Conservation (phyloP, 2,888 invertebrate species). For the Pandemis cinnamomeana region DNA sequence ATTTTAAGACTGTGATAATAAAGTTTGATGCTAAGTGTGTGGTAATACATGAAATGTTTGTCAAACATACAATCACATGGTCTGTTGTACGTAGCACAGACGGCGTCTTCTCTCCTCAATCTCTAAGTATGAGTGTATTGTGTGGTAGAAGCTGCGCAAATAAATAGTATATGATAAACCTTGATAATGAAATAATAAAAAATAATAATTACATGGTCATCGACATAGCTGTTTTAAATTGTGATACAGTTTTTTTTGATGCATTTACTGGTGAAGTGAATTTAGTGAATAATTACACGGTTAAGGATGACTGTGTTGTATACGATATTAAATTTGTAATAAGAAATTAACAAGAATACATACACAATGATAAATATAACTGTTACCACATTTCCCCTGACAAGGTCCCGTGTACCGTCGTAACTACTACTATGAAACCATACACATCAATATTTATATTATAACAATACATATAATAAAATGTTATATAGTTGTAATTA, state of each 20-base stretch:
- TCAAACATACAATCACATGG: constrained; percentile 74
- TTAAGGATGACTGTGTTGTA: neutral
- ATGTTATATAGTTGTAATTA: neutral
- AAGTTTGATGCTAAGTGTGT: constrained; percentile 57
- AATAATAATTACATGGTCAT: constrained; percentile 24
- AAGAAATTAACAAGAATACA: neutral
- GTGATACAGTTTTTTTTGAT: constrained; percentile 9
- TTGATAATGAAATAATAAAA: constrained; percentile 40
- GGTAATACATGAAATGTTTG: constrained; percentile 56
- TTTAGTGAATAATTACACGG: neutral
- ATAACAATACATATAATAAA: neutral
- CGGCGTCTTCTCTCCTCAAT: constrained; percentile 73
- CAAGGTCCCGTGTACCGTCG: neutral
- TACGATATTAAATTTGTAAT: neutral
- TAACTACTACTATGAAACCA: neutral
- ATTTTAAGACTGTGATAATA: neutral
- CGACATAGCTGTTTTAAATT: neutral
- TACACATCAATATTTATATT: neutral
- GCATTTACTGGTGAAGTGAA: neutral
- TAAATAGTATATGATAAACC: constrained; percentile 67
- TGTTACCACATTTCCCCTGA: neutral
- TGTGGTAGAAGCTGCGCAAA: constrained; percentile 80
- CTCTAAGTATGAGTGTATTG: constrained; percentile 82
- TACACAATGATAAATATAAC: neutral
- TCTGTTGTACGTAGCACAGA: constrained; percentile 73